These are phyloP conservation scores for Oncorhynchus tshawytscha DNA, from an alignment of 2,113 vertebrate genomes.

Conservation along the genomic window DNA sequence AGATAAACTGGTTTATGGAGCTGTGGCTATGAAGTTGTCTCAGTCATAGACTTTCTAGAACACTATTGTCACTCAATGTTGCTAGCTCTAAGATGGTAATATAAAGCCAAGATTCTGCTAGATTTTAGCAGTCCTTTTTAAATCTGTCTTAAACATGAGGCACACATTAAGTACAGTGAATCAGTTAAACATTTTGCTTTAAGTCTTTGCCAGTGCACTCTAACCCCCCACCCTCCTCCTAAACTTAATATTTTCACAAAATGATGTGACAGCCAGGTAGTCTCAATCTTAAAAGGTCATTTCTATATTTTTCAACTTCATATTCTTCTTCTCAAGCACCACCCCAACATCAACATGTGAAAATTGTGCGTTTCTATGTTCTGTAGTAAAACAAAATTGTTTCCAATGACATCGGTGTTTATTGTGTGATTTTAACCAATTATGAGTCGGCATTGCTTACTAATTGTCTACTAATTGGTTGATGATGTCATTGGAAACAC, in stretches of 20 bases:
- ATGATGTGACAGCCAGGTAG: slow-evolving; percentile 22
- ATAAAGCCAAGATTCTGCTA: background rate
- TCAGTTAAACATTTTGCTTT: background rate
- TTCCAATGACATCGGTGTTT: too few relatives aligned
- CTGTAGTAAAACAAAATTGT: too few relatives aligned
- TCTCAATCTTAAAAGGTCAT: background rate
- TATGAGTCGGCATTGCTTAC: too few relatives aligned
- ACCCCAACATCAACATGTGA: too few relatives aligned
- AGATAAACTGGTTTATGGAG: slow-evolving; percentile 10
- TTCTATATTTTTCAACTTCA: too few relatives aligned
- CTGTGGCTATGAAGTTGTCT: slow-evolving; percentile 10
- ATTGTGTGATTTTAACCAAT: too few relatives aligned
- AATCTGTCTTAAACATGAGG: too few relatives aligned
- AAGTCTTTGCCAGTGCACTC: background rate
- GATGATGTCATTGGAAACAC: too few relatives aligned
- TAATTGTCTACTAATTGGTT: too few relatives aligned
- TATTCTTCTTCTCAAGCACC: too few relatives aligned
- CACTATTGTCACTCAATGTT: slow-evolving; percentile 12
- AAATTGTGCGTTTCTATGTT: too few relatives aligned
- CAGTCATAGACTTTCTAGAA: slow-evolving; percentile 20
- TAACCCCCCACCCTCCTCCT: background rate
- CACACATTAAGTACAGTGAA: background rate
- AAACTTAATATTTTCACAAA: slow-evolving; percentile 38
- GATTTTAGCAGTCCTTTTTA: too few relatives aligned
- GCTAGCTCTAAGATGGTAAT: background rate